phyloP scores from a whole-genome alignment of 2,113 vertebrate species.

The Leucopternis melanops region DNA sequence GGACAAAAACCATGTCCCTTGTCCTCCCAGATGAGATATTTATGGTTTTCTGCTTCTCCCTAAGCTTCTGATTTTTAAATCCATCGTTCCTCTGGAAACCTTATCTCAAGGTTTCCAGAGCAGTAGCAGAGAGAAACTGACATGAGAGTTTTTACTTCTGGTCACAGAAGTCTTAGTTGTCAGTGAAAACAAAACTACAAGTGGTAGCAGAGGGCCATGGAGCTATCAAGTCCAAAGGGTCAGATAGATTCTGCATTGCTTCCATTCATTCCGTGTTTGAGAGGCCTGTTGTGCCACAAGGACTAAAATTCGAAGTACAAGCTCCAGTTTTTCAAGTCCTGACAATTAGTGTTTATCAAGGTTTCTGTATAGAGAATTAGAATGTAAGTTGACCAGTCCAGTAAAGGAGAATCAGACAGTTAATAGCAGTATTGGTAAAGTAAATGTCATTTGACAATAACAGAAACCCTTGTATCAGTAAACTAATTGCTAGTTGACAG shows the following conservation, averaged over 20 bases:
- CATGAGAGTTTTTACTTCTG: neutral
- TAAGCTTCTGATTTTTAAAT: neutral
- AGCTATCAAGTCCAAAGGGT: neutral
- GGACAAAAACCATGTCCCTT: too few relatives aligned
- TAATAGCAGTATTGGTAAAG: neutral
- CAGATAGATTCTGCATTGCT: neutral
- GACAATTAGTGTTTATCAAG: neutral
- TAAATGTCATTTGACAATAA: neutral
- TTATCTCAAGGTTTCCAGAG: neutral
- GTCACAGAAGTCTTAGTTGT: neutral
- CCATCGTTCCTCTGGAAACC: neutral
- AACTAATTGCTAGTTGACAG: neutral
- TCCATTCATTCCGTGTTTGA: neutral
- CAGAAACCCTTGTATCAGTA: neutral
- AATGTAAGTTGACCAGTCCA: neutral
- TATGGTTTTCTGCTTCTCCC: neutral
- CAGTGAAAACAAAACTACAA: neutral
- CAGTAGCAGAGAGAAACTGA: neutral
- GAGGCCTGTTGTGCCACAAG: neutral
- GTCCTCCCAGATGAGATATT: neutral
- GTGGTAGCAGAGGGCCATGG: neutral
- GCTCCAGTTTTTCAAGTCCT: neutral
- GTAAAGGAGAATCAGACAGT: neutral
- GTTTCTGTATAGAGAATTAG: neutral
- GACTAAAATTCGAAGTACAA: neutral